phyloP scores from a whole-genome alignment of 2,797 vertebrate genomes.

The Lindbergichthys nudifrons region DNA sequence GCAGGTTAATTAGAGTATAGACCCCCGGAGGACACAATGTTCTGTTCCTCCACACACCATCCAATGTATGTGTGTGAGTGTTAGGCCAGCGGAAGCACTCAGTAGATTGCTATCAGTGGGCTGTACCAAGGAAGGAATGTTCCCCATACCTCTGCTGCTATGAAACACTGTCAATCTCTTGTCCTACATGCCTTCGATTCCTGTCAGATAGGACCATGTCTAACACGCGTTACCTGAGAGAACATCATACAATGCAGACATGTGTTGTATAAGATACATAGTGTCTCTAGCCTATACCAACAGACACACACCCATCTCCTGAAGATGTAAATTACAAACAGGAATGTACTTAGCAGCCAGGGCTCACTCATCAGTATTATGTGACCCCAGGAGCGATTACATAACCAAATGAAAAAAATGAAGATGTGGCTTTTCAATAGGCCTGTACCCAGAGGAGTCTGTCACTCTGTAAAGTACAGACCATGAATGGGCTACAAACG shows the following conservation, averaged over 20 bases:
- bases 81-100: constrained; percentile 47
- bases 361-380: constrained; percentile 18
- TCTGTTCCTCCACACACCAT: constrained; percentile 1
- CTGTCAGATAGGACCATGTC: constrained; percentile 16
- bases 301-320: neutral
- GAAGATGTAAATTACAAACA: neutral
- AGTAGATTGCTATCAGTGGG: constrained; percentile 58
- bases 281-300: constrained; percentile 1
- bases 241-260: constrained; percentile 1
- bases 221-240: constrained; percentile 19
- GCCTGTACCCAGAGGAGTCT: constrained; percentile 51
- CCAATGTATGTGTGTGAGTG: constrained; percentile 30
- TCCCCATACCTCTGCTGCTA: constrained; percentile 52
- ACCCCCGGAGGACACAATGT: neutral
- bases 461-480: constrained; percentile 52
- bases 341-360: constrained; percentile 11
- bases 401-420: constrained; percentile 50
- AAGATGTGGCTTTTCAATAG: constrained; percentile 49
- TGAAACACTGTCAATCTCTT: constrained; percentile 24
- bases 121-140: constrained; percentile 52
- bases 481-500: constrained; percentile 44
- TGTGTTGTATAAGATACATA: constrained; percentile 6
- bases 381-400: constrained; percentile 35
- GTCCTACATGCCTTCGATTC: constrained; percentile 31
- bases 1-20: neutral